These are phyloP conservation scores for Chascanopsetta lugubris DNA, from an alignment of 2,113 vertebrate species.

Conservation along the genomic window DNA sequence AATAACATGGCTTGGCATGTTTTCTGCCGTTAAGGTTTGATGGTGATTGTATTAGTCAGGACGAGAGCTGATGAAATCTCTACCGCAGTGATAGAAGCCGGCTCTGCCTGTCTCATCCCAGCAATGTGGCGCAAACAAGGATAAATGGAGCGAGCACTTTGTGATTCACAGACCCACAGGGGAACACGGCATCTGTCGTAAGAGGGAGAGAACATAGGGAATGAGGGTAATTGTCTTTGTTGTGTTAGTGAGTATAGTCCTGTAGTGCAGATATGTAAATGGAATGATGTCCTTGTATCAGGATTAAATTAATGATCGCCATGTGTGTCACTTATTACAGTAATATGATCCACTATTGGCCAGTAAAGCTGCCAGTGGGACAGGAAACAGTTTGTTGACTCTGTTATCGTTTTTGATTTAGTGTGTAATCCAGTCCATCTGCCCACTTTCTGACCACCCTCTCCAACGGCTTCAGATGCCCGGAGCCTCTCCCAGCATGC, in stretches of 20 bases:
- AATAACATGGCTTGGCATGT: constrained; percentile 2
- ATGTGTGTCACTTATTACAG: too few species aligned
- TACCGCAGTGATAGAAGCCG: background rate
- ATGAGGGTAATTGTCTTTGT: too few species aligned
- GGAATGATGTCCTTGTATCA: too few species aligned
- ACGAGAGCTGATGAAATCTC: constrained; percentile 19
- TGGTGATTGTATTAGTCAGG: constrained; percentile 11
- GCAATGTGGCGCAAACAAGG: background rate
- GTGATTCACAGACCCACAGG: too few species aligned
- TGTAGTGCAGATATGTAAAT: background rate
- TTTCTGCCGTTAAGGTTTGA: constrained; percentile 18
- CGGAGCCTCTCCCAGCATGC: constrained; percentile 4
- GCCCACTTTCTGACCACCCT: background rate
- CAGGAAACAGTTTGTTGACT: background rate
- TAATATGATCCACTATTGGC: background rate
- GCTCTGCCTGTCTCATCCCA: background rate
- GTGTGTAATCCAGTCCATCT: background rate
- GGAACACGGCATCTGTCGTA: too few species aligned
- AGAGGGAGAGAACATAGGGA: too few species aligned
- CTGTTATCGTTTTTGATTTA: background rate
- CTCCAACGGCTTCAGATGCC: background rate
- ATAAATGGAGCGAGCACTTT: constrained; percentile 10
- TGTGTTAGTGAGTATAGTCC: background rate
- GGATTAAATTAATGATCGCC: too few species aligned
- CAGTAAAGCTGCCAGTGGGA: background rate